Evolutionary conservation across 2,113 vertebrate genomes (phyloP), one percentile per base, ranked within the genome.

Genomic region (Nibea albiflora): DNA sequence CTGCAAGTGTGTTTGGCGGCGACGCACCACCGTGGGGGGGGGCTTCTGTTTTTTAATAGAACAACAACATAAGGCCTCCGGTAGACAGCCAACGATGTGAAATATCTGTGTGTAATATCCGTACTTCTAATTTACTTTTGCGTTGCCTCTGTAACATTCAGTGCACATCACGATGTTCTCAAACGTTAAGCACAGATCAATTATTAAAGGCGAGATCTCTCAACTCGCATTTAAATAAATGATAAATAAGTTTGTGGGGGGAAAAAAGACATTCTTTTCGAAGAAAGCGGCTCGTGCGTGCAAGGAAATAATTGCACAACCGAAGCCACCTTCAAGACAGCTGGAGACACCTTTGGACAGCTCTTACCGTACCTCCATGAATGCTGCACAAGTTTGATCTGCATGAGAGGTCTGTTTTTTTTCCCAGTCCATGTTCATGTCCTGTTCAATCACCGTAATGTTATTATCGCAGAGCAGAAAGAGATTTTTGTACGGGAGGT

Each of bases 141-240:
- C 24, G 17, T 70, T 65, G 66, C 75, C 72, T 52, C 68, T 76
- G 31, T 79, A 52, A 70, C 65, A 52, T 64, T 65, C 22, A 20
- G 54, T 58, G 76, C 75, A 68, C 60, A 80, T 26, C 53, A 57
- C 19, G 26, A 46, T 86, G 76, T 73, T 84, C 60, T 76, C 16
- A 74, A 56, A 87, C 77, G 60, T 84, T 58, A 61, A 64, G 12
- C n/a, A 64, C 24, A 39, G 16, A 64, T 79, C 1, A 79, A 73
- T 73, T 61, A 78, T 86, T 81, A 61, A 91, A 83, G 54, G 77
- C 72, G 81, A 35, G 10, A 70, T 42, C 85, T 42, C 85, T 65
- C 22, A 52, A 71, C 73, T 81, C 67, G 68, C 31, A 4, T 76
- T 80, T 78, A 11, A 78, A 90, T 81, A 61, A 89, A 87, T 82